These are phyloP conservation scores for Torymus aiolomorphi DNA, from an alignment of 2,888 invertebrate species.

Conservation along the genomic window DNA sequence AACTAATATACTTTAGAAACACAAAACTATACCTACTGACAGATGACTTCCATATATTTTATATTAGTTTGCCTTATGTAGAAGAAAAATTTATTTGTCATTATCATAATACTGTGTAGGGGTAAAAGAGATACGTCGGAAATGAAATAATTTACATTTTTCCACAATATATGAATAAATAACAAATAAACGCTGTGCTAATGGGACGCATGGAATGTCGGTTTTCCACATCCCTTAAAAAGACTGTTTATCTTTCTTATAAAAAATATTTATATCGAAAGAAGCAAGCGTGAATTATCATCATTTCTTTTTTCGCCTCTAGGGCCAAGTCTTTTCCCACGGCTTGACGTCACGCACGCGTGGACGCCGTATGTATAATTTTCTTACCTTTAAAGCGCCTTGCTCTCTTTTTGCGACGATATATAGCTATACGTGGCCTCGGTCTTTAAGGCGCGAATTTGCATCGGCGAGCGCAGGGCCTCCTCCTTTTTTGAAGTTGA, in stretches of 20 bases:
- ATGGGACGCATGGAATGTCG: no score
- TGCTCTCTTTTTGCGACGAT: not conserved
- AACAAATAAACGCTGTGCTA: no score
- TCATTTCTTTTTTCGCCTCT: not conserved
- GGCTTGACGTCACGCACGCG: conserved; percentile 35
- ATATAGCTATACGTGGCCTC: conserved; percentile 50
- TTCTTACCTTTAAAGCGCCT: conserved; percentile 2
- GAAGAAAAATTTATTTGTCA: no score
- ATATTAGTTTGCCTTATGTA: no score
- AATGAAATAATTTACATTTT: no score
- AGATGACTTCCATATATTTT: no score
- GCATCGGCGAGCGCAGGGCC: conserved; percentile 9
- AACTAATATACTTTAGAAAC: no score
- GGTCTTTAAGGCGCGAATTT: conserved; percentile 53
- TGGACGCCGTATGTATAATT: conserved; percentile 27
- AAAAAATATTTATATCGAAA: not conserved
- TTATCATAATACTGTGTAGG: no score
- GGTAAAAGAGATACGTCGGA: no score
- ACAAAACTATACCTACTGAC: no score
- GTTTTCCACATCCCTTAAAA: not conserved
- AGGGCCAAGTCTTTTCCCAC: conserved; percentile 23
- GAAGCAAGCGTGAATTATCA: conserved; percentile 10
- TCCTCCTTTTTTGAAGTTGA: conserved; percentile 14
- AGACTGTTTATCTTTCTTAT: not conserved
- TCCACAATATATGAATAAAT: no score